Base-by-base conservation (phyloP, 2,797 vertebrate species). In the Phrynocephalus vlangalii region DNA sequence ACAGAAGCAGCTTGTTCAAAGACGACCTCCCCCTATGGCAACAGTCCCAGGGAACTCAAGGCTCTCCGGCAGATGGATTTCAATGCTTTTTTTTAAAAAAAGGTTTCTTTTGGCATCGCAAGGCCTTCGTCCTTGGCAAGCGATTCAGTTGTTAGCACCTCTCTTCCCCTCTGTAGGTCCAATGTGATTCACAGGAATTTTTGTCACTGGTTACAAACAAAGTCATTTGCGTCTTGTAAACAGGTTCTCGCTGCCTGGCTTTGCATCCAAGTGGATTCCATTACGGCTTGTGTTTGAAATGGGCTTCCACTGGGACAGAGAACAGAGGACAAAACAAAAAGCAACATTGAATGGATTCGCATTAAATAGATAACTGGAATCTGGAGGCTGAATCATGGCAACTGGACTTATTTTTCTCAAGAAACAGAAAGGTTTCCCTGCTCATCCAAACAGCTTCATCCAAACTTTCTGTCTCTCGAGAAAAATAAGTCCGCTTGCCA, bases 211-310 rank as follows among this genome's bases (percentile, higher is more conserved):
- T 84, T 92, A 91, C 72, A 71, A 94, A 95, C 92, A 90, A 91
- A 24, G n/a, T 95, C 63, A 20, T 56, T 94, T 90, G 91, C 90
- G 93, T 93, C 91, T 94, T 95, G 94, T 96, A 95, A 96, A 94
- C 94, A 94, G 88, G 93, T 93, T 94, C 90, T 93, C 75, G 52
- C 70, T 91, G 91, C 93, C 92, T 78, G 38, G 93, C 89, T 90
- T 88, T 83, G 90, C 56, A 60, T 79, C 76, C 85, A 70, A 83
- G 26, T 87, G 80, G 83, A 81, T 78, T 85, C 91, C 66, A 30
- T 97, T 98, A 99, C 85, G 99, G 99, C 96, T 99, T 99, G 97
- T 99, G 99, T 96, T 99, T 99, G 93, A 99, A 99, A 96, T 98
- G 98, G 90, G 98, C 99, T 95, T 99, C 99, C 96, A 99, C 99